Percentiles rank a stretch among this genome's conserved stretches.
phyloP scores from a whole-genome alignment of 2,888 invertebrate genomes.

The Euproctis similis region DNA sequence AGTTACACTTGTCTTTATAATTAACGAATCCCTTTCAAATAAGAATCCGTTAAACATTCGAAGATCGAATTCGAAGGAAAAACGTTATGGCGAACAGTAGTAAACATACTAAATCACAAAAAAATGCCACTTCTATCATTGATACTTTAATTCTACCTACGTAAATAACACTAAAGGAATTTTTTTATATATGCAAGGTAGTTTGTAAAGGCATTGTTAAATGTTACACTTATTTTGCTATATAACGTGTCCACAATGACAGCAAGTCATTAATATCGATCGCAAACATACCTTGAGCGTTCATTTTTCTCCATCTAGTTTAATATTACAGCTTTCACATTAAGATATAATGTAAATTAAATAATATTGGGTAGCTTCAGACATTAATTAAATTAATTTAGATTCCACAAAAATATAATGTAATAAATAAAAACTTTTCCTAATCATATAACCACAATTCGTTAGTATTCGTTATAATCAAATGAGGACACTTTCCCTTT shows the following conservation, averaged over 20 bases:
- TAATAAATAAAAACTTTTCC: conserved; percentile 53
- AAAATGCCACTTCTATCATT: conserved; percentile 12
- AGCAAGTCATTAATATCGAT: conserved; percentile 71
- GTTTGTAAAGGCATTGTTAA: conserved; percentile 11
- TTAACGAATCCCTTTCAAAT: conserved; percentile 45
- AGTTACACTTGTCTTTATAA: conserved; percentile 1
- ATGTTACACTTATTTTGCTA: conserved; percentile 29
- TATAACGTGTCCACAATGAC: conserved; percentile 45
- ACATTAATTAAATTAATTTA: conserved; percentile 27
- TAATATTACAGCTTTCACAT: conserved; percentile 15
- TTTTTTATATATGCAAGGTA: conserved; percentile 11
- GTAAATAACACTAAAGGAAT: conserved; percentile 6
- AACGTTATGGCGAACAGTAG: conserved; percentile 54
- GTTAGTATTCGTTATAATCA: conserved; percentile 72
- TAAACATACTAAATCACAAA: conserved; percentile 11
- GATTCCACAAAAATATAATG: conserved; percentile 46
- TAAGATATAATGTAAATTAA: conserved; percentile 27
- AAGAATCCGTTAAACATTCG: conserved; percentile 68
- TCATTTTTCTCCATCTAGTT: conserved; percentile 54
- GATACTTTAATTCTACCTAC: conserved; percentile 9
- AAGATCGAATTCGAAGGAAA: conserved; percentile 71
- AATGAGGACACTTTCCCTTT: conserved; percentile 41
- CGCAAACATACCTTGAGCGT: conserved; percentile 62
- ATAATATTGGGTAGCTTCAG: conserved; percentile 25
- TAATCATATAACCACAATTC: conserved; percentile 61